Percentiles rank a stretch among this genome's conserved stretches.
These are phyloP conservation scores for Caligus rogercresseyi DNA, from an alignment of 1,140 invertebrate genomes.

Conservation along the genomic window DNA sequence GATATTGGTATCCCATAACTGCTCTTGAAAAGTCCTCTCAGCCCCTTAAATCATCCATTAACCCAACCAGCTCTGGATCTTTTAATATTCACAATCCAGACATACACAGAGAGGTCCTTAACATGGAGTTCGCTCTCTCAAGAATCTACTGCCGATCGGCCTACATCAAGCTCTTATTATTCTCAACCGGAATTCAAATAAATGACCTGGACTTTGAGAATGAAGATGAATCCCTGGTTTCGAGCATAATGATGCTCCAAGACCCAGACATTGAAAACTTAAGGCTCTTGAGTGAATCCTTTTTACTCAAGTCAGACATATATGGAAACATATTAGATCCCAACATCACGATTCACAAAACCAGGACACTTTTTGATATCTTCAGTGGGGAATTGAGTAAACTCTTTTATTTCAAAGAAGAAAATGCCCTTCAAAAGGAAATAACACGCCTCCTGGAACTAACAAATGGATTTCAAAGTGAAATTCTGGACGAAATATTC, in stretches of 20 bases:
- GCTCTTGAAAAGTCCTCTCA: conserved; percentile 29
- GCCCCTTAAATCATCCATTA: conserved; percentile 25
- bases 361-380: neutral
- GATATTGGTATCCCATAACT: conserved; percentile 32
- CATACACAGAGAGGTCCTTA: conserved; percentile 30
- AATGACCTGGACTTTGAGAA: conserved; percentile 21
- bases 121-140: conserved; percentile 26
- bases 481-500: neutral
- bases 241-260: conserved; percentile 29
- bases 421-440: neutral
- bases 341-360: neutral
- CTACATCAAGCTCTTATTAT: conserved; percentile 27
- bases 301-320: neutral
- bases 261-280: conserved; percentile 32
- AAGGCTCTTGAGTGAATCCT: conserved; percentile 28
- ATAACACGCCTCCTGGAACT: neutral
- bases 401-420: neutral
- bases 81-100: conserved; percentile 18
- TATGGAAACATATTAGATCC: neutral
- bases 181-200: conserved; percentile 26
- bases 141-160: conserved; percentile 30
- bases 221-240: conserved; percentile 25
- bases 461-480: neutral
- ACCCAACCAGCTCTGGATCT: conserved; percentile 29
- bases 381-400: neutral